Evolutionary conservation across 2,888 invertebrate genomes (phyloP), one percentile per base, ranked within the genome.

Genomic region (Drosophila pseudotalamancana): DNA sequence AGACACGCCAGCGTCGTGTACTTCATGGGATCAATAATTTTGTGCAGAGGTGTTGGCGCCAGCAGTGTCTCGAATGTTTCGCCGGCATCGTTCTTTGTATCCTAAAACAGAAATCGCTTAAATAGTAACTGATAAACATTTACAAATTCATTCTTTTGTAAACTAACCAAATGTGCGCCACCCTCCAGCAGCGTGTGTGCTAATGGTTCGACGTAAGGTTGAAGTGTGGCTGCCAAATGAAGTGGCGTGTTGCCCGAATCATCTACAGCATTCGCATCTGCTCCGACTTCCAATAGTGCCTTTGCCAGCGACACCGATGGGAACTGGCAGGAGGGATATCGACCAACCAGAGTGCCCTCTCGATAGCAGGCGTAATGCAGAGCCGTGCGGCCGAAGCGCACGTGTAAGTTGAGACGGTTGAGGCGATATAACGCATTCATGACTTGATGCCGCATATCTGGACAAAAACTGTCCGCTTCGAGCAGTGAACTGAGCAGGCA

Each of bases 241-340:
- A 98, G 93, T 9, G 98, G 96, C 16, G 97, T 97, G 92, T 97
- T 97, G 16, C 96, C 97, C 56, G 95, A 95, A 50, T 95, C 94
- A 91, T 98, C 98, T 2, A 94, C 91, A 0, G 95, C 95, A 91
- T 95, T 95, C 0, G 96, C 95, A 91, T 95, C 93, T 0, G 97
- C 97, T 9, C 98, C 98, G 19, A 96, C 96, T 73, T 95, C 94
- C 68, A 97, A 92, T 87, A 98, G 92, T 57, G 96, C 94, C 80
- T 94, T 93, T 5, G 96, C 95, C 72, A 96, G 92, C 79, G 94
- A 93, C 6, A 93, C 91, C 9, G 95, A 94, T 1, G 95, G 96
- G 84, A 96, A 95, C 83, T 94, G 93, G 88, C 94, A 95, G 6
- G 94, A 94, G 18, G 95, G 94, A 92, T 95, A 93, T 61, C 94